Conservation (phyloP, 2,113 vertebrate species). For the Euleptes europaea region DNA sequence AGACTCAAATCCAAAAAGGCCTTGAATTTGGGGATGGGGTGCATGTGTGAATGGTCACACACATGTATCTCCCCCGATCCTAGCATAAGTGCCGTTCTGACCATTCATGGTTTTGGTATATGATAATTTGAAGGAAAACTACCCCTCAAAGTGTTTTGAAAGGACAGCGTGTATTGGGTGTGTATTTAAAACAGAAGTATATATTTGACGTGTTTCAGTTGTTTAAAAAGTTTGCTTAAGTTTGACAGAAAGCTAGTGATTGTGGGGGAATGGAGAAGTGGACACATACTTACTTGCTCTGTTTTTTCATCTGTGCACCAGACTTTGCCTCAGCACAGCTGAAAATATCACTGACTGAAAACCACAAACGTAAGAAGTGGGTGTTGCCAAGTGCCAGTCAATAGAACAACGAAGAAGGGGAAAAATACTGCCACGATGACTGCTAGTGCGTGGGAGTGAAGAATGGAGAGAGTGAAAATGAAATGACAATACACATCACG, state of each 20-base stretch:
- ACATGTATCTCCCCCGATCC: too few relatives aligned
- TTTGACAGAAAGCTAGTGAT: conserved; percentile 9
- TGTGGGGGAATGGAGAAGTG: not conserved
- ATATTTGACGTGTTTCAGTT: not conserved
- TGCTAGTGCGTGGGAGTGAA: conserved; percentile 15
- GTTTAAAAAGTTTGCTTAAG: not conserved
- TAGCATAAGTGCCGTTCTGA: too few relatives aligned
- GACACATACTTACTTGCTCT: not conserved
- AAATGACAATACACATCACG: not conserved
- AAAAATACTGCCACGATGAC: conserved; percentile 29
- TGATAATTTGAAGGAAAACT: not conserved
- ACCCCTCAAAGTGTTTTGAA: not conserved
- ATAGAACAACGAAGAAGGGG: conserved; percentile 28
- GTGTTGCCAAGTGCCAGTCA: conserved; percentile 48
- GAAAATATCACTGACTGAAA: conserved; percentile 37
- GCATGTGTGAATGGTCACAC: too few relatives aligned
- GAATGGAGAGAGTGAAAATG: conserved; percentile 19
- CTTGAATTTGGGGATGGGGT: too few relatives aligned
- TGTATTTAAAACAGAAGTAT: not conserved
- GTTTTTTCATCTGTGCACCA: conserved; percentile 36
- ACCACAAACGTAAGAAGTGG: conserved; percentile 36
- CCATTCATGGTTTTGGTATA: not conserved
- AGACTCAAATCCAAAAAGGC: too few relatives aligned
- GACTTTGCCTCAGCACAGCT: conserved; percentile 24
- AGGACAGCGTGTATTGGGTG: not conserved